These are phyloP conservation scores for Hanleya hanleyi DNA, from an alignment of 2,888 invertebrate genomes.

Conservation along the genomic window DNA sequence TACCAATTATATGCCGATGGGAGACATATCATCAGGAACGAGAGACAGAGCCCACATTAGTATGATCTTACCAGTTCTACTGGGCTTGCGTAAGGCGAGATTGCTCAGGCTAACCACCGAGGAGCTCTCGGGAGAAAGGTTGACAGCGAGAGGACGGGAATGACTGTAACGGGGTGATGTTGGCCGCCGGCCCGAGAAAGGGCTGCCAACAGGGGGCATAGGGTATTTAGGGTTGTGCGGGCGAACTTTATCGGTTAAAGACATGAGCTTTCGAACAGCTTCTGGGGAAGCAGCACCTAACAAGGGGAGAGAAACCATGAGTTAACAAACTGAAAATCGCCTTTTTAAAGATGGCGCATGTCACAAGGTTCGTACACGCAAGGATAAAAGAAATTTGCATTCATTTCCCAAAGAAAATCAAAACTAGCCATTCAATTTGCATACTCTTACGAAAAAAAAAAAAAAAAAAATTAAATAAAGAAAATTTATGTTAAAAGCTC, in stretches of 20 bases:
- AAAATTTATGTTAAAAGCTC: neutral
- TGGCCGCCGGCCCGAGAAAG: constrained; percentile 83
- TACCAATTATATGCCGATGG: too few species aligned
- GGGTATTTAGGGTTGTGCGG: constrained; percentile 69
- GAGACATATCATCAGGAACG: too few species aligned
- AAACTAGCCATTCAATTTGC: constrained; percentile 5
- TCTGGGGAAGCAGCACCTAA: constrained; percentile 96
- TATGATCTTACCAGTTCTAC: constrained; percentile 68
- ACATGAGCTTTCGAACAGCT: constrained; percentile 94
- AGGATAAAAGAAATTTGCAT: neutral
- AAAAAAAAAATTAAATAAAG: neutral
- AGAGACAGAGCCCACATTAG: too few species aligned
- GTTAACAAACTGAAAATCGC: constrained; percentile 1
- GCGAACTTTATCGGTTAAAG: constrained; percentile 79
- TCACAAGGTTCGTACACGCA: too few species aligned
- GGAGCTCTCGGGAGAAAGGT: constrained; percentile 94
- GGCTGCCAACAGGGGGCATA: constrained; percentile 55
- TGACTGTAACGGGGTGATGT: constrained; percentile 81
- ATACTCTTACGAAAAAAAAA: neutral
- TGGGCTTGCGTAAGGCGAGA: constrained; percentile 88
- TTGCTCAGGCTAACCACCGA: constrained; percentile 95
- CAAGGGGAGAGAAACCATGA: constrained; percentile 24
- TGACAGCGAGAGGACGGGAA: constrained; percentile 78
- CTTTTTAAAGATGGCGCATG: too few species aligned
- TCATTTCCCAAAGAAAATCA: neutral